A percentile compares a stretch with the other conserved stretches of the same genome.
These are phyloP conservation scores for Hybos culiciformis DNA, from an alignment of 2,888 invertebrate species.

Conservation along the genomic window DNA sequence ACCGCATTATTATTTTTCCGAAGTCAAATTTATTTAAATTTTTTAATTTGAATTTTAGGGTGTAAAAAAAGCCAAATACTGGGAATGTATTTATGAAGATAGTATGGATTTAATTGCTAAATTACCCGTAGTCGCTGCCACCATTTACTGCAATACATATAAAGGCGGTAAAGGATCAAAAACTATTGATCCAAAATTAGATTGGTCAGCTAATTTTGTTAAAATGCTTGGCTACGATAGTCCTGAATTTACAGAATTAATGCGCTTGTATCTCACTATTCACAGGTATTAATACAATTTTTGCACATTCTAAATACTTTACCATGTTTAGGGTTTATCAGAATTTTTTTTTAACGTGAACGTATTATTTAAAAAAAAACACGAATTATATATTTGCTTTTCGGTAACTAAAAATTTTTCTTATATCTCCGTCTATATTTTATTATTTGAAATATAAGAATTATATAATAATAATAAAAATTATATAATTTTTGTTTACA, in stretches of 20 bases:
- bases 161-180: conserved; percentile 53
- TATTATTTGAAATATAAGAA: background rate
- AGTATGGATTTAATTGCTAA: conserved; percentile 80
- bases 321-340: too few relatives aligned
- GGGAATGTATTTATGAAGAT: conserved; percentile 71
- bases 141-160: conserved; percentile 70
- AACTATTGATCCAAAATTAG: conserved; percentile 59
- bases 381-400: too few relatives aligned
- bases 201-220: conserved; percentile 76
- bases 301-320: too few relatives aligned
- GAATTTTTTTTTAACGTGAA: too few relatives aligned
- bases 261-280: conserved; percentile 74
- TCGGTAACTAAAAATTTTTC: too few relatives aligned
- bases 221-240: conserved; percentile 69
- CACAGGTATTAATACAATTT: conserved; percentile 40
- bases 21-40: background rate
- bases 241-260: conserved; percentile 59
- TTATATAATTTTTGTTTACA: conserved; percentile 9
- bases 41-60: conserved; percentile 31
- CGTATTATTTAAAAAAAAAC: too few relatives aligned
- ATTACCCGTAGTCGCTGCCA: conserved; percentile 71
- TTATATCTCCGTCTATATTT: too few relatives aligned
- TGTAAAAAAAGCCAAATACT: conserved; percentile 61
- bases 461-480: too few relatives aligned
- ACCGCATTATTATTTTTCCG: background rate